phyloP scores from a whole-genome alignment of 92 coral and sea anemone species.

The Desmophyllum pertusum region DNA sequence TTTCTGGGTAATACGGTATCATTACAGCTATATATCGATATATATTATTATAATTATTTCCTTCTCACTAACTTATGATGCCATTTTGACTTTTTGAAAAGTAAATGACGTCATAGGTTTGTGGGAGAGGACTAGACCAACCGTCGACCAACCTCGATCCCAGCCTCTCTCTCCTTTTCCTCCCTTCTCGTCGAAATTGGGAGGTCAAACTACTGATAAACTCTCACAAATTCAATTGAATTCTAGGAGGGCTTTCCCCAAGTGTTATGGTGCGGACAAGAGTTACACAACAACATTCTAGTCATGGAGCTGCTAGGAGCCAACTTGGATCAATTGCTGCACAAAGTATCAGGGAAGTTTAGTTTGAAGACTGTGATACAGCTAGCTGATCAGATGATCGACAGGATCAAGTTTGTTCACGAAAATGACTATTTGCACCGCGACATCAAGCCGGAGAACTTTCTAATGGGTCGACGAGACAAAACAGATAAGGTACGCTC shows the following conservation, averaged over 20 bases:
- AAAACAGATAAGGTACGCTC: slow-evolving; percentile 44
- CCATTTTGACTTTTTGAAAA: no score
- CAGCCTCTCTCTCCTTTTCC: no score
- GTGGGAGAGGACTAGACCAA: no score
- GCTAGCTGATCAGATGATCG: slow-evolving; percentile 79
- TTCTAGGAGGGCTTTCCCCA: slow-evolving; percentile 53
- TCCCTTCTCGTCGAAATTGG: background rate
- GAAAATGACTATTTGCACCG: slow-evolving; percentile 72
- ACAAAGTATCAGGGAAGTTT: slow-evolving; percentile 54
- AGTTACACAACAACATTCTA: slow-evolving; percentile 57
- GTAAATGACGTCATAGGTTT: no score
- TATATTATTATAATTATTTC: no score
- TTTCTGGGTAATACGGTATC: no score
- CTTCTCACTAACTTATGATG: no score
- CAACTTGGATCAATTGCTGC: slow-evolving; percentile 58
- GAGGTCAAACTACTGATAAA: background rate
- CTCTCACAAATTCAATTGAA: background rate
- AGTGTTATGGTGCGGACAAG: slow-evolving; percentile 77
- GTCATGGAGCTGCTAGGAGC: slow-evolving; percentile 78
- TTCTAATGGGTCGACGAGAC: slow-evolving; percentile 68
- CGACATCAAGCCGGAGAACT: slow-evolving; percentile 82
- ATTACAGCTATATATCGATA: no score
- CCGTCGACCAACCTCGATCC: background rate
- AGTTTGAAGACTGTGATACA: slow-evolving; percentile 67
- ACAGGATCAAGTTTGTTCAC: slow-evolving; percentile 69